Evolutionary conservation across 35 echinoderm and acorn worm genomes (phyloP), one percentile per base, ranked within the genome.

Genomic region (Eucidaris tribuloides): DNA sequence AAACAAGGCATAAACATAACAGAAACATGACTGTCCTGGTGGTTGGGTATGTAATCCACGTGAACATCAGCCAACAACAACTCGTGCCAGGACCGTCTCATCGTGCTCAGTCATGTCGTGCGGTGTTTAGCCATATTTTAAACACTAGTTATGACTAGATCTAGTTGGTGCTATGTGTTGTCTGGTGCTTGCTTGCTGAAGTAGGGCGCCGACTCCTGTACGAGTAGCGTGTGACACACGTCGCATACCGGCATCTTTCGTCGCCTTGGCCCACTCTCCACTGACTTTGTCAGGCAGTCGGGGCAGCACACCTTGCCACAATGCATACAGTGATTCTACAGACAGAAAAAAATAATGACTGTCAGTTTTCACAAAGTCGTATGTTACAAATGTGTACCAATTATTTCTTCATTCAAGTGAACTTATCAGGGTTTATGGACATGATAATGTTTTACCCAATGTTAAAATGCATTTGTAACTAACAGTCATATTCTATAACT

Each of bases 191-290:
- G 78, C 45, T 92, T 82, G 70, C 82, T 87, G 78, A 91, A 97
- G 49, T 92, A 97, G 29, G 94, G 94, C 2, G 94, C 94, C 36
- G 94, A 97, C 28, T 97, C 94, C 18, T 97, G 91, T 60, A 88
- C 85, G 1, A 97, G 85, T 6, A 97, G 58, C 19, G 94, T 97
- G 50, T 97, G 94, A 39, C 89, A 97, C 46, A 97, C 80, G 35
- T 97, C 71, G 71, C 94, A 97, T 18, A 97, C 94, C 2, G 89
- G 94, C 89, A 97, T 88, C 49, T 88, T 83, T 18, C 94, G 44
- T 38, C 82, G 87, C 36, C 94, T 52, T 25, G 79, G 89, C 11
- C 94, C 94, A 40, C 94, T 97, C 37, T 97, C 94, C 35, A 92
- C 94, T 4, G 72, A 44, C 84, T 97, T 91, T 57, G 46, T 71